Base-by-base conservation (phyloP, 2,888 invertebrate genomes). In the Carabus problematicus region DNA sequence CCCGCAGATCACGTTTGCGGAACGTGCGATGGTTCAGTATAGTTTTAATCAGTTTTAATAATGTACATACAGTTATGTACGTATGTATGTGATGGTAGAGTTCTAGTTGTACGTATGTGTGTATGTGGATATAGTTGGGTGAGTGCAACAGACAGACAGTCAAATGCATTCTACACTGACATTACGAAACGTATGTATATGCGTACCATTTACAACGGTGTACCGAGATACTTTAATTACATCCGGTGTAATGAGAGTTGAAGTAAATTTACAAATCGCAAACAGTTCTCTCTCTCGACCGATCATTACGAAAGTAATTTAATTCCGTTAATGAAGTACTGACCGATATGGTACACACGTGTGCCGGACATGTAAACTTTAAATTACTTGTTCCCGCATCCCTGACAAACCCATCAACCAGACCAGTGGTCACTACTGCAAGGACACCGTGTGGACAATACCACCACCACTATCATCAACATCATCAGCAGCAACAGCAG, bases 271-370 rank as follows among this genome's bases (percentile, higher is more conserved):
- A 66, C 59, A 66, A 58, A 66, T 66, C 29, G 66, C 59, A 45
- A 49, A 58, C 66, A 66, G 66, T 64, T 52, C 52, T 45, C 45
- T 45, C 45, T 2, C 52, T 42, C 43, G 64, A n/a, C 29, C 56
- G 56, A 66, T 66, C 66, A 58, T 66, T 66, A 41, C 66, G 56
- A 56, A 66, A 66, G 66, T 66, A 58, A 66, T 66, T 66, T 59
- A 66, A 66, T 66, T 66, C 66, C 59, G 59, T 58, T 66, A 66
- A 66, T 66, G 66, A 66, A 66, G 66, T 49, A 59, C 49, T 66
- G 66, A 66, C 66, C 64, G 56, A 52, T 52, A 52, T 52, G 58
- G 47, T 9, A 43, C 47, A 18, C 66, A 66, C 66, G 59, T 59
- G 59, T 45, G 18, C 11, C 42, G 49, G 39, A 19, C 45, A 18